Base-by-base conservation (phyloP, 92 coral and sea anemone genomes). In the Palythoa heliodiscus region DNA sequence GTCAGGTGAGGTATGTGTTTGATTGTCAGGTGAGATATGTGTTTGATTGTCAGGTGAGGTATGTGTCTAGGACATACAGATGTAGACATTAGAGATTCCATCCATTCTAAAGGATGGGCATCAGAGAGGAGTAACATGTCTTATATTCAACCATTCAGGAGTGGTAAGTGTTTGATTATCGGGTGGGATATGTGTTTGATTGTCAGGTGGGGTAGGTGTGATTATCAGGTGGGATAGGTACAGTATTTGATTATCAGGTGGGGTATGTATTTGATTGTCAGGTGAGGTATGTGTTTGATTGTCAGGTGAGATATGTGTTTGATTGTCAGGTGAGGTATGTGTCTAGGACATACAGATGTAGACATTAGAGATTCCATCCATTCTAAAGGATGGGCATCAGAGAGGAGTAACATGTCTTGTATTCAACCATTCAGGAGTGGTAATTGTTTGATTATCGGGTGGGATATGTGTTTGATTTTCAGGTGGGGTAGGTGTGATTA, bases 331-430 rank as follows among this genome's bases (percentile, higher is more conserved):
- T 29, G 35, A 29, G 0, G 35, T 96, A 61, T 96, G 99, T 84
- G 92, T 96, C 57, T 96, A 98, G 99, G 98, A 96, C 86, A 83
- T 98, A 78, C 89, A 88, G 76, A 84, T 29, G 1, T 29, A 29
- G 35, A 29, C 93, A 68, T 88, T 95, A 70, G 93, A 96, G 86
- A 96, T 97, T 12, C 94, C 92, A 9, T 96, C 99, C 5, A 96
- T 96, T 75, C 58, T 96, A 73, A 96, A 96, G 87, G 99, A 96
- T 88, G 91, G 98, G 6, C 99, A 94, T 71, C 98, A 96, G 75
- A 64, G 99, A 79, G 99, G 99, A 57, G 82, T 96, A 53, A 95
- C 99, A 35, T 92, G 98, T 69, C 86, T 96, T 82, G 99, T 98
- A 50, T 96, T 96, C 88, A 96, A 95, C 86, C 88, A 70, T 54